Evolutionary conservation across 1,140 invertebrate genomes (phyloP).

Genomic region (Lasioglossum baleicum): DNA sequence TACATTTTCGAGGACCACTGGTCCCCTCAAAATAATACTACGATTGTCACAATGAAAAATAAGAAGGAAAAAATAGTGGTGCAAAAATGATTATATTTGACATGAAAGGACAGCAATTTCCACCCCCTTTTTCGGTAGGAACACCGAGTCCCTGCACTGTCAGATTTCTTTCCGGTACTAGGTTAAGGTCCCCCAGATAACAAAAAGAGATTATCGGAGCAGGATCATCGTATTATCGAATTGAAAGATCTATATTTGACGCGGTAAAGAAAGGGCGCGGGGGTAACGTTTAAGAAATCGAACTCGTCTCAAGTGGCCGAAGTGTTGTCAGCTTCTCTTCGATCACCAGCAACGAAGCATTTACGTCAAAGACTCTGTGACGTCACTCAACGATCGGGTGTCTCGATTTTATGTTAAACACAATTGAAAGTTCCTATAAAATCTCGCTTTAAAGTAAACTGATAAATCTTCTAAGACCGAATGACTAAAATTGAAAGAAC

Average conservation of each 20-base stretch:
- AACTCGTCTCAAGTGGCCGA: conserved; percentile 45
- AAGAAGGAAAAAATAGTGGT: no score
- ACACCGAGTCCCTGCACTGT: neutral
- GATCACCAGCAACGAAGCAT: conserved; percentile 38
- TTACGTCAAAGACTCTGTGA: conserved; percentile 65
- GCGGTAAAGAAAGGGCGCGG: conserved; percentile 6
- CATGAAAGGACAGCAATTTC: no score
- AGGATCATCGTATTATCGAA: conserved; percentile 42
- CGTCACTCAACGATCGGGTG: conserved; percentile 53
- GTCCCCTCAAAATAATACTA: no score
- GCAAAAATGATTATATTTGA: neutral
- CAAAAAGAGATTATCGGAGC: conserved; percentile 33
- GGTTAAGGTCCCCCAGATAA: conserved; percentile 17
- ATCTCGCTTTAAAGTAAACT: no score
- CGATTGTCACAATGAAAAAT: no score
- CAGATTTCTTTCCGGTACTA: neutral
- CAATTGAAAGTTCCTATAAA: no score
- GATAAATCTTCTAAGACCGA: no score
- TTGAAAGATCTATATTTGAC: conserved; percentile 36
- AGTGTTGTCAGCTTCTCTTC: conserved; percentile 43
- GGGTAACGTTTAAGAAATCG: conserved; percentile 50
- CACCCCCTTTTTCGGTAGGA: neutral
- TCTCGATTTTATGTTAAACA: conserved; percentile 27
- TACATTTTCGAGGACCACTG: no score
- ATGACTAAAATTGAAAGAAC: no score